Base-by-base conservation (phyloP, 2,888 invertebrate species). In the Tolmerus cingulatus region DNA sequence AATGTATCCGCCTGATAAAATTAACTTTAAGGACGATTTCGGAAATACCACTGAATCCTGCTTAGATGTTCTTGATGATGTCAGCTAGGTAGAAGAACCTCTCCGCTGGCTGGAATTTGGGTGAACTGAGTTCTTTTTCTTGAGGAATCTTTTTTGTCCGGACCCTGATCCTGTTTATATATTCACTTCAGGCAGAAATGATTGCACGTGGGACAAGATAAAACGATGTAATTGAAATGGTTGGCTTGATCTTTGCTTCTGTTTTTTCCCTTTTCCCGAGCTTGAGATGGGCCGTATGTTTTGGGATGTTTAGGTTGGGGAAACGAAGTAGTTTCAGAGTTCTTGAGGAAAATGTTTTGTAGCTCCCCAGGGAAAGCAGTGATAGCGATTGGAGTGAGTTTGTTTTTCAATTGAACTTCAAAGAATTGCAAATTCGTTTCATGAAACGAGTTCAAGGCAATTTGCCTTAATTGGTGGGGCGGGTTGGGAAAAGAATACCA, bases 201-300 rank as follows among this genome's bases (percentile, higher is more conserved):
- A 84, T 84, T 84, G 55, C 37, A 84, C 82, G 82, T 84, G 82
- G 82, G 57, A 57, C 82, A 84, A 66, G 82, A 84, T 84, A 66
- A 84, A 37, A 51, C 66, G 46, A 19, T 66, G 37, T 84, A 84
- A 84, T 57, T 84, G 82, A 84, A 84, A 66, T 66, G 34, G 66
- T 37, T 66, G 66, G 66, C 66, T 66, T 66, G 40, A 77, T 77
- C 40, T 19, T 40, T 40, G 40, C 37, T 77, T 37, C 23, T 27
- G 8, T 57, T 57, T 57, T 23, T 12, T 57, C 19, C 19, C 57
- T 57, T 57, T 19, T 57, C 5, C 27, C 23, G 27, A 23, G 66
- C 27, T 23, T 23, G 23, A 12, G 23, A 23, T 14, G 23, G 12
- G 27, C 12, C 66, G 66, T 66, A 27, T 66, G 27, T 66, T 66